phyloP scores from a whole-genome alignment of 1,140 invertebrate genomes.

The Ptiloglossa arizonensis region DNA sequence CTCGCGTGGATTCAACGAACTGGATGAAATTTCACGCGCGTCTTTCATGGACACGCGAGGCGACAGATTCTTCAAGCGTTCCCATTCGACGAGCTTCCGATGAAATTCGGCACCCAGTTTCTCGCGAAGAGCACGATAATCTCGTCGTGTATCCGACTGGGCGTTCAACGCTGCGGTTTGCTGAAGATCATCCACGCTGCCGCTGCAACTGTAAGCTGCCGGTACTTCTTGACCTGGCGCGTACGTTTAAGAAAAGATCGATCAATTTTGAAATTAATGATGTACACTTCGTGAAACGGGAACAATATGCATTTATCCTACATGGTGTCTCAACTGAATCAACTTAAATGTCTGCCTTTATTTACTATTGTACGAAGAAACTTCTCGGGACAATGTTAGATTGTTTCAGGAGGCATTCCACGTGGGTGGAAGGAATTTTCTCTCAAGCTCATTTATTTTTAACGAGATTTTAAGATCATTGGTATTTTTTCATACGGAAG shows the following conservation, averaged over 20 bases:
- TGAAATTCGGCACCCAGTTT: conserved; percentile 88
- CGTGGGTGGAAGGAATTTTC: too few species aligned
- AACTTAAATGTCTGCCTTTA: too few species aligned
- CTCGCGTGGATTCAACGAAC: neutral
- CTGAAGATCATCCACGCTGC: conserved; percentile 68
- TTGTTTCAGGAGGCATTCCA: too few species aligned
- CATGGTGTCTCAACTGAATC: too few species aligned
- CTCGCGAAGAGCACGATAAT: conserved; percentile 85
- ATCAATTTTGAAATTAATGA: too few species aligned
- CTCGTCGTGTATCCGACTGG: conserved; percentile 83
- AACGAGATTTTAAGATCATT: too few species aligned
- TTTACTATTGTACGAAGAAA: too few species aligned
- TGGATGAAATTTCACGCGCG: neutral
- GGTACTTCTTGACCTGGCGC: conserved; percentile 22
- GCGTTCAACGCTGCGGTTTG: conserved; percentile 57
- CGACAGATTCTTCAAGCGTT: conserved; percentile 80
- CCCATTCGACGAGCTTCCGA: conserved; percentile 88
- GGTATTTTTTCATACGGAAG: too few species aligned
- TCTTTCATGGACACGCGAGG: neutral
- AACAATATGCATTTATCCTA: too few species aligned
- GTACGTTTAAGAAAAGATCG: neutral
- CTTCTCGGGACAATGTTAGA: too few species aligned
- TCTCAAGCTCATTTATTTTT: too few species aligned
- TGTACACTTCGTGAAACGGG: too few species aligned
- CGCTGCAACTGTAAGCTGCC: conserved; percentile 64